Base-by-base conservation (phyloP, 2,113 vertebrate species). In the Zingel zingel region DNA sequence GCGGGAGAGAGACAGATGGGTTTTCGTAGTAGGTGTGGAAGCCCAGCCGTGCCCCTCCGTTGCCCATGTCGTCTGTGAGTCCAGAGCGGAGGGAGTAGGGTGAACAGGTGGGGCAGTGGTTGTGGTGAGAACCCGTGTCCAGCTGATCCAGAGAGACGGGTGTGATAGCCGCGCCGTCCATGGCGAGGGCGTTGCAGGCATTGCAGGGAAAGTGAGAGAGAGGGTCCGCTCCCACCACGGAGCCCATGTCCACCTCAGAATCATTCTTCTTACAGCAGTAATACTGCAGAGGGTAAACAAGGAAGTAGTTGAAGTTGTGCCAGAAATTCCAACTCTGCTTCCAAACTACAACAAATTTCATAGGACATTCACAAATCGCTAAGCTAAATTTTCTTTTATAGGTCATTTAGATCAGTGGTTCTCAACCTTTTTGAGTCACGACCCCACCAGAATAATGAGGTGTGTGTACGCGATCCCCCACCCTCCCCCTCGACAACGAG, bases 201-300 rank as follows among this genome's bases (percentile, higher is more conserved):
- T 98, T 97, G 92, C 97, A 97, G 58, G 95, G 88, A 1, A 96
- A 96, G 86, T 97, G 94, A 0, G 96, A 95, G 74, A 95, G 95
- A 0, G 86, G 86, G 78, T 93, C 94, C 3, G 81, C 70, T 71
- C 87, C 89, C 36, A 23, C 87, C 85, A 75, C 83, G 0, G 94
- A 95, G 80, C 95, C 96, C 87, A 94, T 92, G 84, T 95, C 96
- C 83, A 77, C 90, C 77, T 95, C 96, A n/a, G 96, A 95, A 10
- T 94, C 97, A 95, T 97, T 96, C 92, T 96, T 97, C 96, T 96
- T 98, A 94, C 98, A 99, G 96, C 97, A 99, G 85, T 98, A 99
- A 94, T 98, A 99, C 98, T 99, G 91, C 50, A 50, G 76, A 27
- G 59, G 53, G 57, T 3, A 6, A 45, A 75, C 14, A 59, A 13